Evolutionary conservation across 2,888 invertebrate species (phyloP), one percentile per base, ranked within the genome.

Genomic region (Spisula subtruncata): DNA sequence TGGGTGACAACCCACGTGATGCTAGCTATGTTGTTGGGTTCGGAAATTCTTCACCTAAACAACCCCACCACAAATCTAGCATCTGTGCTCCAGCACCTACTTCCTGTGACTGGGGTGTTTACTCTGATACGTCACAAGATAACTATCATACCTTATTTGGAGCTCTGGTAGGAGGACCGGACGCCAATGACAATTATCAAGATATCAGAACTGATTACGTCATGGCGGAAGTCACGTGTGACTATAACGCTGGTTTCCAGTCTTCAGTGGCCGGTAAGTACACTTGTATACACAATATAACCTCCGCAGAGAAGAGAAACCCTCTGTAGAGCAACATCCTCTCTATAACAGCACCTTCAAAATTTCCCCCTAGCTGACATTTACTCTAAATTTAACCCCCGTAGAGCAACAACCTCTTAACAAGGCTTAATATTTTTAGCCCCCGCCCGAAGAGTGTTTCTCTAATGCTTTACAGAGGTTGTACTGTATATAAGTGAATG

Each of bases 101-200:
- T 18, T 18, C 25, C 12, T 86, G 86, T 60, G 86, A 56, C 2
- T 86, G 86, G 86, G 46, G 25, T 41, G 80, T 35, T 4, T 86
- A 80, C 41, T 60, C 56, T 0, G 60, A 86, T 14, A 56, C 60
- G 0, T n/a, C 48, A 6, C 20, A 18, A 87, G 90, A 54, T 54
- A 96, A 96, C 87, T 93, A 94, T 0, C 95, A 95, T 81, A 91
- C 93, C 1, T 91, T 96, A 71, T 93, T 93, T 79, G 96, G 96
- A 5, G 96, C 96, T 14, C 88, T 96, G 81, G 96, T 96, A 0
- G 96, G 96, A 20, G 96, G 96, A 0, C 96, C 96, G 1, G 95
- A 94, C 80, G 60, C 85, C 0, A 81, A 83, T 25, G 96, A 95
- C 86, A 86, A 86, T 20, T 95, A 95, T 87, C 87, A 79, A 6